These are phyloP conservation scores for Periophthalmus magnuspinnatus DNA, from an alignment of 2,797 vertebrate genomes.

Conservation along the genomic window DNA sequence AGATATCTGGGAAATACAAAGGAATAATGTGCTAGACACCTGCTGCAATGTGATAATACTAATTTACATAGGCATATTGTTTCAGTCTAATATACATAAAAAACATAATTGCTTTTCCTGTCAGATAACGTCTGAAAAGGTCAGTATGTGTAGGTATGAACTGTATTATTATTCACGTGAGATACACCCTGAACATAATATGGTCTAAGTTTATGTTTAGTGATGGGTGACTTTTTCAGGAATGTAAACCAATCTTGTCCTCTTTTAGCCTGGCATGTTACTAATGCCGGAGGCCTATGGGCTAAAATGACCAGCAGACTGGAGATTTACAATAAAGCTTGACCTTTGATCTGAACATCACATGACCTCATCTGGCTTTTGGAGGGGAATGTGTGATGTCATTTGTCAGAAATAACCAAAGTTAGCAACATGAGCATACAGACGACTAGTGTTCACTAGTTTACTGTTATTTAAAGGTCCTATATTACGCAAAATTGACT, in stretches of 20 bases:
- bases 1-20: slow-evolving; percentile 28
- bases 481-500: no score
- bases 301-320: slow-evolving; percentile 19
- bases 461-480: no score
- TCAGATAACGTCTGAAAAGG: neutral
- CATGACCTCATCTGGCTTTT: slow-evolving; percentile 29
- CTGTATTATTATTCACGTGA: neutral
- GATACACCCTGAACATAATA: slow-evolving; percentile 14
- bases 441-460: neutral
- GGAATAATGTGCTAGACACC: slow-evolving; percentile 12
- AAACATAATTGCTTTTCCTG: neutral
- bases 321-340: slow-evolving; percentile 40
- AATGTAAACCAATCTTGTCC: slow-evolving; percentile 50
- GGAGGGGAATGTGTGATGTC: slow-evolving; percentile 37
- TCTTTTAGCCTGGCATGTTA: slow-evolving; percentile 49
- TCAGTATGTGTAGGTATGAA: neutral
- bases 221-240: slow-evolving; percentile 34
- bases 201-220: slow-evolving; percentile 24
- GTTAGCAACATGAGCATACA: neutral
- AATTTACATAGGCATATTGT: neutral
- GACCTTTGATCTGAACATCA: slow-evolving; percentile 31
- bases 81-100: neutral
- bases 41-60: neutral
- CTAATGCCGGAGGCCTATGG: slow-evolving; percentile 31
- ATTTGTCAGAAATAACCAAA: slow-evolving; percentile 30